Conservation (phyloP, 2,797 vertebrate genomes). For the Pantherophis vulpinus region DNA sequence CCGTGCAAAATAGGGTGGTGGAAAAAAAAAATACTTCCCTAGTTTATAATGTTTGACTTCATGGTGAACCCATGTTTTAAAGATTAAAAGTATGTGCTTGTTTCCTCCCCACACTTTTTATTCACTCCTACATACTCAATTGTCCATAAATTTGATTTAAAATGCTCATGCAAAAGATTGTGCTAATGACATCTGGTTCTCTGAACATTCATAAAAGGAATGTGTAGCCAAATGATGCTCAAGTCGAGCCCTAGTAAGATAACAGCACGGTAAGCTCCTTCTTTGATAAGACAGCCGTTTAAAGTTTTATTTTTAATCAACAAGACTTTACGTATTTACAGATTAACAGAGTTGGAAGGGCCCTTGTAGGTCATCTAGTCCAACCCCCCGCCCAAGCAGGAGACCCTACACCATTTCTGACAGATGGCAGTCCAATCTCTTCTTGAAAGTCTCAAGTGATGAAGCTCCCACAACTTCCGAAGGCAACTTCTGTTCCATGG, state of each 20-base stretch:
- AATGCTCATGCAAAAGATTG: constrained; percentile 11
- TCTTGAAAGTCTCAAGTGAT: too few species aligned
- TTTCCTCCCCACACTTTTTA: neutral
- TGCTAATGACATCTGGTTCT: constrained; percentile 24
- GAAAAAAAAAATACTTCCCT: neutral
- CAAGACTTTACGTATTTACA: neutral
- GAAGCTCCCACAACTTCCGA: too few species aligned
- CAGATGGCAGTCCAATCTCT: too few species aligned
- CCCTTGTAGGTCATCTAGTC: too few species aligned
- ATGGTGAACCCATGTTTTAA: neutral
- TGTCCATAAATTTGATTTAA: constrained; percentile 5
- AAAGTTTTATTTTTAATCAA: constrained; percentile 12
- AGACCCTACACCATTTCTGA: too few species aligned
- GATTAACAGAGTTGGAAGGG: too few species aligned
- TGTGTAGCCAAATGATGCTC: neutral
- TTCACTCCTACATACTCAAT: neutral
- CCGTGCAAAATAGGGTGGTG: neutral
- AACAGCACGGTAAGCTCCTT: neutral
- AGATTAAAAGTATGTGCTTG: neutral
- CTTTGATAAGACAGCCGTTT: neutral
- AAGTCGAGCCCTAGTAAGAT: neutral
- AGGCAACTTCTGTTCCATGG: too few species aligned
- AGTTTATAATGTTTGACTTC: neutral
- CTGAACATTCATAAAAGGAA: neutral
- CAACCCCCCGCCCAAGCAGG: too few species aligned